These are phyloP conservation scores for Cryptotis parvus DNA, from an alignment of 2,113 vertebrate species.

Conservation along the genomic window DNA sequence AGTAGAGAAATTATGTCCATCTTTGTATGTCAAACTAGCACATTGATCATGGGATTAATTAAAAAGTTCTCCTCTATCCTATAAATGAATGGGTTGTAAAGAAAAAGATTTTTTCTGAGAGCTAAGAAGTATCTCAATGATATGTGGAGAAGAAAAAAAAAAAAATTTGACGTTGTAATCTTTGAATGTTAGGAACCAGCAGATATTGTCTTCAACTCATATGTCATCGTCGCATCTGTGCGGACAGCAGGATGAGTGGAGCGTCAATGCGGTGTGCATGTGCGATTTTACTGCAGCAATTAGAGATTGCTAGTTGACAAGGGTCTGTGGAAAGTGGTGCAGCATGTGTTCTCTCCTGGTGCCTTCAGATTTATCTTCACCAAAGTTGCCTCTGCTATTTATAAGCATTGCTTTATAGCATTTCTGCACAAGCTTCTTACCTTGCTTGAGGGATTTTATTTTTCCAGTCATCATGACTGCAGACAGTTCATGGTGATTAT, in stretches of 20 bases:
- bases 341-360: background rate
- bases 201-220: no score
- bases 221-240: no score
- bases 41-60: slow-evolving; percentile 64
- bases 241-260: no score
- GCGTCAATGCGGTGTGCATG: no score
- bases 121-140: background rate
- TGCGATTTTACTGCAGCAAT: background rate
- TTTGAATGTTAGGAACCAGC: background rate
- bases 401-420: background rate
- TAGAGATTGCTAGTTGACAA: background rate
- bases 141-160: background rate
- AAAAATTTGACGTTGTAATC: background rate
- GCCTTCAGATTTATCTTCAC: background rate
- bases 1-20: slow-evolving; percentile 66
- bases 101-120: background rate
- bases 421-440: background rate
- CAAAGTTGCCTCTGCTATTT: background rate
- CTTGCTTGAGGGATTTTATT: background rate
- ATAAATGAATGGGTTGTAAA: slow-evolving; percentile 56
- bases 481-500: background rate
- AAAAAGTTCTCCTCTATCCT: slow-evolving; percentile 54
- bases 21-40: slow-evolving; percentile 71
- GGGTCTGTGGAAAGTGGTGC: background rate
- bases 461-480: background rate